Percentiles rank a stretch among this genome's conserved stretches.
phyloP scores from a whole-genome alignment of 2,113 vertebrate species.

The Halichoerus grypus region DNA sequence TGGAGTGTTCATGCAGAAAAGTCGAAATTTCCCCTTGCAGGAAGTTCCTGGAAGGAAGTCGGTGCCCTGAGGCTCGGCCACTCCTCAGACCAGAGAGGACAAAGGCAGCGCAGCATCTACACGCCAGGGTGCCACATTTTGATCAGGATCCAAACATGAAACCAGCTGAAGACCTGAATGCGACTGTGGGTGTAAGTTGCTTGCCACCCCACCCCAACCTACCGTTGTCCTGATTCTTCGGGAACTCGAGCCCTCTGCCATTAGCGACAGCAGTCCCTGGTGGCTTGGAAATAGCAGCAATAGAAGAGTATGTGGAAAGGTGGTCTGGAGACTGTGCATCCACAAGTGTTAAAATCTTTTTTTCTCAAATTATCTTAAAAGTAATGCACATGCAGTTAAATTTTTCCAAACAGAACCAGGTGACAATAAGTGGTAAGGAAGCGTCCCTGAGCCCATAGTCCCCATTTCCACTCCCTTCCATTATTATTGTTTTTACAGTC shows the following conservation, averaged over 20 bases:
- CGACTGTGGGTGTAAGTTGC: not conserved
- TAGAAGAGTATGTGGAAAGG: not conserved
- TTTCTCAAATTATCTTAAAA: slow-evolving; percentile 11
- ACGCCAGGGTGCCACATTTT: not conserved
- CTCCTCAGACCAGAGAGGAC: slow-evolving; percentile 62
- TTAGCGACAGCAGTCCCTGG: not conserved
- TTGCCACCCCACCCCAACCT: not conserved
- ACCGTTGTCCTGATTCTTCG: not conserved
- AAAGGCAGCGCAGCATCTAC: not conserved
- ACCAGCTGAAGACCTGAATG: not conserved
- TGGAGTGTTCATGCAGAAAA: slow-evolving; percentile 57
- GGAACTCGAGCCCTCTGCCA: not conserved
- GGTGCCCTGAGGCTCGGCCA: slow-evolving; percentile 59
- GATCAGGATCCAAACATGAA: not conserved
- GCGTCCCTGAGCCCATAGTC: not conserved
- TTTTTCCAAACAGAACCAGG: slow-evolving; percentile 13
- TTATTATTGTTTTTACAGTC: not conserved
- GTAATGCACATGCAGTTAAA: not conserved
- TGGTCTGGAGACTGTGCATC: not conserved
- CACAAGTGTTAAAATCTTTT: not conserved
- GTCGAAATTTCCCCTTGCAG: slow-evolving; percentile 67
- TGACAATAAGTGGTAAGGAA: not conserved
- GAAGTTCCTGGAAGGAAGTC: slow-evolving; percentile 76
- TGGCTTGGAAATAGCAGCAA: not conserved
- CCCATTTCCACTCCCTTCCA: not conserved